Percentiles rank a stretch among this genome's conserved stretches.
phyloP scores from a whole-genome alignment of 1,140 invertebrate genomes.

The Mylabris phalerata region DNA sequence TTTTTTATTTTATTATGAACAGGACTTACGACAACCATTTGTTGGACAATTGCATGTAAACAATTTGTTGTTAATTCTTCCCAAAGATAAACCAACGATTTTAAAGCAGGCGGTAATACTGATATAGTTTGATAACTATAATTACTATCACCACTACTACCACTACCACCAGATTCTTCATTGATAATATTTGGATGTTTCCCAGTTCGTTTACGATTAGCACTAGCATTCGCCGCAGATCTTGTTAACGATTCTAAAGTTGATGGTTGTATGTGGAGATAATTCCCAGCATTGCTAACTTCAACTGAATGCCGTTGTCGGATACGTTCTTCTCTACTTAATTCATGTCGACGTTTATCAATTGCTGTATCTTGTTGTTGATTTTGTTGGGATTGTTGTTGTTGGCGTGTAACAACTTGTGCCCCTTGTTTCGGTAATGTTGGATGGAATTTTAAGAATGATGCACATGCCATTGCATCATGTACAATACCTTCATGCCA shows the following conservation, averaged over 20 bases:
- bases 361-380: constrained; percentile 21
- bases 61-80: constrained; percentile 72
- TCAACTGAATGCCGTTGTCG: constrained; percentile 81
- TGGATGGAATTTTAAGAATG: constrained; percentile 93
- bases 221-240: constrained; percentile 65
- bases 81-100: constrained; percentile 79
- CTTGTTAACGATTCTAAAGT: constrained; percentile 68
- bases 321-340: constrained; percentile 53
- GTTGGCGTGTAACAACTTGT: constrained; percentile 58
- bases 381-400: no score
- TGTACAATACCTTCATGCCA: constrained; percentile 97
- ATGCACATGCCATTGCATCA: constrained; percentile 95
- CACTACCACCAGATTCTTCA: constrained; percentile 45
- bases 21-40: constrained; percentile 46
- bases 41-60: constrained; percentile 59
- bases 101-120: constrained; percentile 77
- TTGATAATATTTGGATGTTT: constrained; percentile 51
- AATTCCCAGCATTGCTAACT: constrained; percentile 67
- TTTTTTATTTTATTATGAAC: constrained; percentile 45
- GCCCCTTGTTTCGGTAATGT: constrained; percentile 74
- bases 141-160: background rate
- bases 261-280: constrained; percentile 70
- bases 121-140: constrained; percentile 53
- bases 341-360: constrained; percentile 45
- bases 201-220: constrained; percentile 52